Conservation (phyloP, 2,888 invertebrate genomes). For the Agrotis clavis region DNA sequence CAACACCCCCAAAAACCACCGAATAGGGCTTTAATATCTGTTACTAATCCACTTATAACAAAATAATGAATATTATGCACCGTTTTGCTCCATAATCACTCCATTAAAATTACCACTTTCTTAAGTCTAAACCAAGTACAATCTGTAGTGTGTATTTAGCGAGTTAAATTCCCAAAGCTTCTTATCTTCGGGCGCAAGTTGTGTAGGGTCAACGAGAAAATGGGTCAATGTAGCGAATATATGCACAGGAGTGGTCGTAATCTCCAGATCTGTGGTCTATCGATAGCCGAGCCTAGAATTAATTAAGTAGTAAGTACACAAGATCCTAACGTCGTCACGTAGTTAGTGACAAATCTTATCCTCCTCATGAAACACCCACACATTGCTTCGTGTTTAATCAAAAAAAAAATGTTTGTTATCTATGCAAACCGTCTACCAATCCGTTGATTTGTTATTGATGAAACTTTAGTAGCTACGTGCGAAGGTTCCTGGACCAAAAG, state of each 20-base stretch:
- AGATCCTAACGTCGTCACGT: neutral
- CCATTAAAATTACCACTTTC: constrained; percentile 24
- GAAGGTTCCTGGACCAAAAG: too few species aligned
- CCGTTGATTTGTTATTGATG: too few species aligned
- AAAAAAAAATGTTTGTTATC: too few species aligned
- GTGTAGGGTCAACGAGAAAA: constrained; percentile 48
- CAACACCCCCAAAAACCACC: neutral
- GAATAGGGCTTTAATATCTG: neutral
- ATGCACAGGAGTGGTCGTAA: constrained; percentile 16
- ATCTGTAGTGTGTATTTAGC: constrained; percentile 36
- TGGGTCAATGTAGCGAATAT: constrained; percentile 25
- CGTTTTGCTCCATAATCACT: neutral
- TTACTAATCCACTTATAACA: neutral
- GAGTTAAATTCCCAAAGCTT: constrained; percentile 52
- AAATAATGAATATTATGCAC: neutral
- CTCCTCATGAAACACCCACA: neutral
- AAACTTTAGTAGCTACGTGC: too few species aligned
- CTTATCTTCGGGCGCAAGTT: constrained; percentile 50
- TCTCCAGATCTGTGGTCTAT: constrained; percentile 39
- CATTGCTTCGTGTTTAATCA: neutral
- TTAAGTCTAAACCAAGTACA: constrained; percentile 16
- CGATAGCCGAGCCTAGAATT: neutral
- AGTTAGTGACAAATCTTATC: neutral
- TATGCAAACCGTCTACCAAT: too few species aligned
- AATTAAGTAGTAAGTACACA: too few species aligned